Base-by-base conservation (phyloP, 2,113 vertebrate species). In the Microcebus ravelobensis region DNA sequence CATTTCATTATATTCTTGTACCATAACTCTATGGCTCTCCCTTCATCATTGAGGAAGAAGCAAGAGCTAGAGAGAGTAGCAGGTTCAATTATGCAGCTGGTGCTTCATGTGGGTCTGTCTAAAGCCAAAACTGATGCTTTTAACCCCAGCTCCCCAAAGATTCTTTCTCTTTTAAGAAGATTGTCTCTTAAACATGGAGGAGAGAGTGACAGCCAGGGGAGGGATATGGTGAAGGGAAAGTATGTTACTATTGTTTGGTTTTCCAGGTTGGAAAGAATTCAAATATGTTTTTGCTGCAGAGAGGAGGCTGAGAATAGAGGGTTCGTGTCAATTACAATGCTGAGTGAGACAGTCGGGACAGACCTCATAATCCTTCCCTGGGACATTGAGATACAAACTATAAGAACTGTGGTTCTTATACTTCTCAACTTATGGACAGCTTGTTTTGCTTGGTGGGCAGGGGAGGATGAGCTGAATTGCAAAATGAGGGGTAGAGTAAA, bases 151-250 rank as follows among this genome's bases (percentile, higher is more conserved):
- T 3, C 20, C 20, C 7, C 2, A 52, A 55, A 74, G 59, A n/a
- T 27, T 45, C n/a, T 71, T 85, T 86, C 13, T 70, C 34, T 88
- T 91, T 89, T 65, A 20, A 77, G 59, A 88, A 79, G 63, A 74
- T 39, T 48, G 25, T 45, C 77, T 91, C 21, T 74, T 87, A 57
- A 48, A 27, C 7, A 36, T 39, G 20, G 13, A n/a, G 39, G 7
- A 45, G 21, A 45, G 8, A 18, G 17, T 68, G 45, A 57, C 34
- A 77, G 21, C 10, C 36, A 59, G n/a, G 57, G 10, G 13, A 52
- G 27, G 42, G 48, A n/a, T 17, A 4, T 31, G 15, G 45, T n/a
- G 6, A 36, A 74, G 27, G 20, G 27, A 31, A 14, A 91, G n/a
- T 4, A 13, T 39, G 59, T 68, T 39, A 4, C 8, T 81, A 15